phyloP scores from a whole-genome alignment of 2,113 vertebrate genomes.

The Syrmaticus mikado region DNA sequence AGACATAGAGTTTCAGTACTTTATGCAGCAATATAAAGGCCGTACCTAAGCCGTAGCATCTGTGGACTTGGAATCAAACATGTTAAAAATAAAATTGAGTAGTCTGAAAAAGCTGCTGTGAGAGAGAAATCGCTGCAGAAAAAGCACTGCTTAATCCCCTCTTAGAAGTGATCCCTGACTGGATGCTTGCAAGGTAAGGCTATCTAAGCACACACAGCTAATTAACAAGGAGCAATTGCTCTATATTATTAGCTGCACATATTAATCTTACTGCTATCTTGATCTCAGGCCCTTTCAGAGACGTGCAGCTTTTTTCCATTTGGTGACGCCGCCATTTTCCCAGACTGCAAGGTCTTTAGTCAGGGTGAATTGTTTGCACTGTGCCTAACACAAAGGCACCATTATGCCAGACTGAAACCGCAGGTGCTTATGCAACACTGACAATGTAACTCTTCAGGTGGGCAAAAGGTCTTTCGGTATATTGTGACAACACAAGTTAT shows the following conservation, averaged over 20 bases:
- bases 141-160: background rate
- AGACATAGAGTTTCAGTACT: background rate
- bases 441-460: background rate
- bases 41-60: background rate
- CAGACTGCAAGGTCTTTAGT: background rate
- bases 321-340: background rate
- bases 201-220: background rate
- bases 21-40: background rate
- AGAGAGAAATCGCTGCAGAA: background rate
- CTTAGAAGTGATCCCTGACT: background rate
- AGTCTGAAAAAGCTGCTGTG: background rate
- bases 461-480: background rate
- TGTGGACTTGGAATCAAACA: background rate
- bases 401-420: background rate
- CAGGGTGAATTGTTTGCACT: background rate
- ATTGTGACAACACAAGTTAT: background rate
- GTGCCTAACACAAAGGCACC: conserved; percentile 25
- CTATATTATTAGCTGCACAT: background rate
- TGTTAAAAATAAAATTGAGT: background rate
- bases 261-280: conserved; percentile 50
- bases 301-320: background rate
- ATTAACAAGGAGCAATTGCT: background rate
- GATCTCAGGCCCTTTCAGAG: background rate
- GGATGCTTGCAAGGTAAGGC: background rate
- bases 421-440: background rate